Base-by-base conservation (phyloP, 2,113 vertebrate species). In the Puffinus mauretanicus region DNA sequence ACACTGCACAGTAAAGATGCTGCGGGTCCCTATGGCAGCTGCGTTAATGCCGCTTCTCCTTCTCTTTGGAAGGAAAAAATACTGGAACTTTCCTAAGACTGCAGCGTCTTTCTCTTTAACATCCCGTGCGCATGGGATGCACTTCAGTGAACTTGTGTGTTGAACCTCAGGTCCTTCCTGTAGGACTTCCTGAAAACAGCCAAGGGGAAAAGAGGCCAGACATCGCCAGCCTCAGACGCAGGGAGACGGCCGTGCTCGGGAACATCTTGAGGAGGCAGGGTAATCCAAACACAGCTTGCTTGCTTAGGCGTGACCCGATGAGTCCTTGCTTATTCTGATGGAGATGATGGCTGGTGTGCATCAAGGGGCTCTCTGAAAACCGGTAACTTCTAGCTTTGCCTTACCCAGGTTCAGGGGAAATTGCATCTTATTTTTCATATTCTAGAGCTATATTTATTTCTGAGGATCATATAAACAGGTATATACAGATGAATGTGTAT, bases 111-210 rank as follows among this genome's bases (percentile, higher is more conserved):
- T 64, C 49, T 60, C 78, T 94, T 80, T 83, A 94, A 90, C 36
- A 34, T 72, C 75, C 54, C 6, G 1, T 25, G 62, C 0, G 1
- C 24, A 8, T 9, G 80, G 69, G 76, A 71, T 62, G 90, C 67
- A 32, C 85, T 96, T 52, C 0, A 2, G 60, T 90, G 86, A 94
- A 93, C 89, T 86, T 44, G 21, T n/a, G 80, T 69, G n/a, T 89
- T 57, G 91, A 93, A 66, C 70, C 49, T 22, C 67, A 24, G 73
- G 51, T 69, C 81, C 81, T 97, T 97, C 97, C 97, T 95, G 94
- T 34, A 89, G 89, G 66, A 49, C n/a, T 96, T 97, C 97, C 96
- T 95, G 95, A 81, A 79, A 92, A 72, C 51, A 77, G 76, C 79
- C 47, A 30, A 71, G 46, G 82, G 95, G 86, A 62, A 88, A 70